phyloP scores from a whole-genome alignment of 2,888 invertebrate genomes.

The Amiota minor region DNA sequence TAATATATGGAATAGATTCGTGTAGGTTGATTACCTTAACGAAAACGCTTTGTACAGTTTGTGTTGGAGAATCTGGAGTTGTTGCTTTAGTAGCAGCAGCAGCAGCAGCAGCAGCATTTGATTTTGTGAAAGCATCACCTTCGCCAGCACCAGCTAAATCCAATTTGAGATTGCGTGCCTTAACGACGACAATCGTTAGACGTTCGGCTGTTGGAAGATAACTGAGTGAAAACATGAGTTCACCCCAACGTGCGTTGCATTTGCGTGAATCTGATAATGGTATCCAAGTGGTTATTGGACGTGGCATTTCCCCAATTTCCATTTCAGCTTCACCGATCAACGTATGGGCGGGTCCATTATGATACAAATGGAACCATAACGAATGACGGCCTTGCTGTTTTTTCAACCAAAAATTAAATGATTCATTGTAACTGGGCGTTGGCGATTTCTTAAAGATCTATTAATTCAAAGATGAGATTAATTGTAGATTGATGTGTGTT shows the following conservation, averaged over 20 bases:
- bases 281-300: conserved; percentile 85
- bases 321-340: conserved; percentile 80
- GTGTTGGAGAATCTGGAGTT: conserved; percentile 37
- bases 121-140: background rate
- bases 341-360: conserved; percentile 79
- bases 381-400: conserved; percentile 77
- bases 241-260: conserved; percentile 81
- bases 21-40: conserved; percentile 78
- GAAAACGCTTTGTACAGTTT: conserved; percentile 80
- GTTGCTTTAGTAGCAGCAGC: background rate
- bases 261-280: conserved; percentile 83
- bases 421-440: conserved; percentile 85
- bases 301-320: conserved; percentile 78
- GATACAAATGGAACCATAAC: conserved; percentile 81
- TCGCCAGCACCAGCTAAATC: conserved; percentile 45
- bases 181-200: conserved; percentile 80
- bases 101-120: background rate
- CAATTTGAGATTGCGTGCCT: conserved; percentile 83
- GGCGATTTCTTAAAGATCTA: conserved; percentile 79
- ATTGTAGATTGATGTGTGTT: background rate
- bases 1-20: background rate
- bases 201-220: conserved; percentile 88
- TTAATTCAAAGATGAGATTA: background rate
- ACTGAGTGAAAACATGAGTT: conserved; percentile 86
- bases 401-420: conserved; percentile 80